A percentile compares a stretch with the other conserved stretches of the same genome.
These are phyloP conservation scores for Rhinolophus sinicus DNA, from an alignment of 2,113 vertebrate species.

Conservation along the genomic window DNA sequence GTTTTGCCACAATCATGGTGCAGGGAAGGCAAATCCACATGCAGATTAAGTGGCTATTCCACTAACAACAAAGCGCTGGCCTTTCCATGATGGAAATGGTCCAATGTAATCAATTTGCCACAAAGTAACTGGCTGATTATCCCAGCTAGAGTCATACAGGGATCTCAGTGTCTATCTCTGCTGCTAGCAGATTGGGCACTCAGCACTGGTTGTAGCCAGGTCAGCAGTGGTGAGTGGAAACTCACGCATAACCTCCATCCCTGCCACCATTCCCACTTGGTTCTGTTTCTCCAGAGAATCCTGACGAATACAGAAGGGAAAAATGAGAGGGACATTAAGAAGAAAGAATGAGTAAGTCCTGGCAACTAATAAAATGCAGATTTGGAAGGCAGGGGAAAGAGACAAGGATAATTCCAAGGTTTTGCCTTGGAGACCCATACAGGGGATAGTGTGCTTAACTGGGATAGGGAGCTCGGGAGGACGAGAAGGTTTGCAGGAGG, in stretches of 20 bases:
- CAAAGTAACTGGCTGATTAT: background rate
- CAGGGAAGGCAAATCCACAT: background rate
- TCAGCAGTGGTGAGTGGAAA: background rate
- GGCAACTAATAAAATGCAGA: background rate
- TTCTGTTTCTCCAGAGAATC: background rate
- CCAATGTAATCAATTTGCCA: background rate
- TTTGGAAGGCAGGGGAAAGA: background rate
- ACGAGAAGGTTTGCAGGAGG: background rate
- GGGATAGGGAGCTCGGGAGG: background rate
- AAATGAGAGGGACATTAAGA: background rate
- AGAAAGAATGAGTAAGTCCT: background rate
- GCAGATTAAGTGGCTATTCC: background rate
- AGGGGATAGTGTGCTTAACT: background rate
- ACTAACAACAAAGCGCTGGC: background rate
- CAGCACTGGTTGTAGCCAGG: background rate
- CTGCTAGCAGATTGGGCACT: background rate
- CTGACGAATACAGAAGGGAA: background rate
- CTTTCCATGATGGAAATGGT: background rate
- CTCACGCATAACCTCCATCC: background rate
- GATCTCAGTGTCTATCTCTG: background rate
- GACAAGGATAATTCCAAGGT: background rate
- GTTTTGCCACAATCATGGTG: background rate
- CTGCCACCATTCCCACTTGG: background rate
- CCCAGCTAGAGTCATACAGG: background rate
- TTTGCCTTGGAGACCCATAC: background rate